Base-by-base conservation (phyloP, 2,113 vertebrate species). In the Apistogramma diplotaenia region DNA sequence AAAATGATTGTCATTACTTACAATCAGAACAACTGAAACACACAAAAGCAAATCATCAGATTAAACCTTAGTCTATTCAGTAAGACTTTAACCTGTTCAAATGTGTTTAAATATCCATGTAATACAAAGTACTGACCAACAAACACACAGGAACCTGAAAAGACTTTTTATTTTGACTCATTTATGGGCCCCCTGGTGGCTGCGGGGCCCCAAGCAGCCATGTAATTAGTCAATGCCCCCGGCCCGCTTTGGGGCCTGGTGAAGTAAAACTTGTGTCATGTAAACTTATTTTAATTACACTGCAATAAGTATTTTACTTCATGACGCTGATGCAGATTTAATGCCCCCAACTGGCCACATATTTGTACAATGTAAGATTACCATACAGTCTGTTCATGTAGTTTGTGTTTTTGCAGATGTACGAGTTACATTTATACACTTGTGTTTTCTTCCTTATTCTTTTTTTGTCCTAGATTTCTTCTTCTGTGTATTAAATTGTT, bases 101-200 rank as follows among this genome's bases (percentile, higher is more conserved):
- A 29, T 51, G 62, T 49, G 29, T 46, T 19, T n/a, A 55, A 80
- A 58, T 21, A 31, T 18, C n/a, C 23, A 25, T 23, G 16, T 59
- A 1, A 59, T 25, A 16, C 19, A 55, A 40, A 75, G 67, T 56
- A 56, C 16, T 67, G 67, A 61, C 46, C 25, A 51, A 58, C 31
- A 31, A 23, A 46, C 37, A 67, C 72, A 76, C 82, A 85, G 86
- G 79, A 85, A 78, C 84, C 73, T 19, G 53, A 19, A 65, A 75
- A 86, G 81, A 84, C 83, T 74, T 74, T 81, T 88, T 85, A 75
- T 82, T 84, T 71, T 75, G 76, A 74, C 67, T 82, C 55, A 58
- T 91, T 89, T 85, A 85, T 59, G 57, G 87, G 85, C 85, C 85
- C 89, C 87, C 74, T 82, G 85, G 85, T 89, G 87, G 76, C 67